These are phyloP conservation scores for Ooceraea biroi DNA, from an alignment of 1,140 invertebrate species.

Conservation along the genomic window DNA sequence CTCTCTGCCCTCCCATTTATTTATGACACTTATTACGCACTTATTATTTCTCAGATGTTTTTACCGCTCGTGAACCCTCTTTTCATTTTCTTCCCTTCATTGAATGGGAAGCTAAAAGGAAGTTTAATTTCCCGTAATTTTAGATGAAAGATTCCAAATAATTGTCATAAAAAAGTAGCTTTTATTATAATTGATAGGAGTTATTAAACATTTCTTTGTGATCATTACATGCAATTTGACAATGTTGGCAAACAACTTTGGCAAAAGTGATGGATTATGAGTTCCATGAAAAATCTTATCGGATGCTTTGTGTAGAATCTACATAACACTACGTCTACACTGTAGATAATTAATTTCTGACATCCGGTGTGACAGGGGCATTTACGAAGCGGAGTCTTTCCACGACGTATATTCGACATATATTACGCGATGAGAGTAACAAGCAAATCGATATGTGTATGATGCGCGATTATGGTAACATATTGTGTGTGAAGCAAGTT, in stretches of 20 bases:
- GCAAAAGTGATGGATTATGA: not conserved
- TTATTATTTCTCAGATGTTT: not conserved
- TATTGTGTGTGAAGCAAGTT: slow-evolving; percentile 34
- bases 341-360: slow-evolving; percentile 59
- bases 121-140: too few relatives aligned
- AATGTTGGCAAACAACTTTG: not conserved
- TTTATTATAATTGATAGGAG: too few relatives aligned
- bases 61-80: not conserved
- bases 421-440: not conserved
- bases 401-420: slow-evolving; percentile 12
- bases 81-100: not conserved
- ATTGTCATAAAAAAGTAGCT: too few relatives aligned
- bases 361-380: not conserved
- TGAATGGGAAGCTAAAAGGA: not conserved
- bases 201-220: too few relatives aligned
- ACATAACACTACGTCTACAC: too few relatives aligned
- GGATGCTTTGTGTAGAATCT: slow-evolving; percentile 56
- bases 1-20: not conserved
- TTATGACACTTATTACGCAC: slow-evolving; percentile 26
- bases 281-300: not conserved
- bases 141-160: too few relatives aligned
- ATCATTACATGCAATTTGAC: not conserved
- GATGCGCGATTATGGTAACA: slow-evolving; percentile 25
- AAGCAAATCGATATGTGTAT: slow-evolving; percentile 12
- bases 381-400: slow-evolving; percentile 31